These are phyloP conservation scores for Agrypnia vestita DNA, from an alignment of 1,140 invertebrate species.

Conservation along the genomic window DNA sequence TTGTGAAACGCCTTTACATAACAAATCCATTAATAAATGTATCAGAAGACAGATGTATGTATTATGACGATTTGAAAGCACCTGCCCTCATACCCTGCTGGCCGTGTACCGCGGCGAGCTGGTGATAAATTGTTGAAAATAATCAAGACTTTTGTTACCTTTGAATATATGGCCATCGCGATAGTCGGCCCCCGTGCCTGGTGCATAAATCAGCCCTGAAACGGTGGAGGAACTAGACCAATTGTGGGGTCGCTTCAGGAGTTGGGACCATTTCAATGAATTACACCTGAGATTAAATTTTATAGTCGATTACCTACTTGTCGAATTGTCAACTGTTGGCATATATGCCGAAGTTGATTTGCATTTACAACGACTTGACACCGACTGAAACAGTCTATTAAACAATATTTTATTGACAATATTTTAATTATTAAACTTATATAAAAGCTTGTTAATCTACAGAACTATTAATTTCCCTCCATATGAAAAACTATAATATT, in stretches of 20 bases:
- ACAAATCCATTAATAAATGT: neutral
- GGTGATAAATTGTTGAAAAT: constrained; percentile 57
- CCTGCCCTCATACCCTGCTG: neutral
- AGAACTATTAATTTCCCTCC: too few relatives aligned
- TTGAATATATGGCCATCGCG: constrained; percentile 53
- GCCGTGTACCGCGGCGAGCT: constrained; percentile 9
- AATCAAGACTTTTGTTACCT: constrained; percentile 54
- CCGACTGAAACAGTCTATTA: too few relatives aligned
- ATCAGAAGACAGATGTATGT: neutral
- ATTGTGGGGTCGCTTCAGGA: neutral
- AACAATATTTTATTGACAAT: too few relatives aligned
- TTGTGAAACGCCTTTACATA: neutral
- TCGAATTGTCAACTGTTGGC: too few relatives aligned
- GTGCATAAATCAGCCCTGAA: constrained; percentile 47
- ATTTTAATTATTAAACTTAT: too few relatives aligned
- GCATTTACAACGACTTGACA: too few relatives aligned
- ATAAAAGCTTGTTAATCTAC: too few relatives aligned
- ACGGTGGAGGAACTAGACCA: neutral
- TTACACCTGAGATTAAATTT: too few relatives aligned
- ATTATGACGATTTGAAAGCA: constrained; percentile 1
- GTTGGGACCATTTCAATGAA: too few relatives aligned
- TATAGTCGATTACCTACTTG: too few relatives aligned
- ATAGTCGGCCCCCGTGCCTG: constrained; percentile 51
- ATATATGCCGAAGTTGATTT: too few relatives aligned
- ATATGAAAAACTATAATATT: too few relatives aligned